These are phyloP conservation scores for Kudoa iwatai DNA, from an alignment of 30 jellyfish, hydroid and myxozoan species.

Conservation along the genomic window DNA sequence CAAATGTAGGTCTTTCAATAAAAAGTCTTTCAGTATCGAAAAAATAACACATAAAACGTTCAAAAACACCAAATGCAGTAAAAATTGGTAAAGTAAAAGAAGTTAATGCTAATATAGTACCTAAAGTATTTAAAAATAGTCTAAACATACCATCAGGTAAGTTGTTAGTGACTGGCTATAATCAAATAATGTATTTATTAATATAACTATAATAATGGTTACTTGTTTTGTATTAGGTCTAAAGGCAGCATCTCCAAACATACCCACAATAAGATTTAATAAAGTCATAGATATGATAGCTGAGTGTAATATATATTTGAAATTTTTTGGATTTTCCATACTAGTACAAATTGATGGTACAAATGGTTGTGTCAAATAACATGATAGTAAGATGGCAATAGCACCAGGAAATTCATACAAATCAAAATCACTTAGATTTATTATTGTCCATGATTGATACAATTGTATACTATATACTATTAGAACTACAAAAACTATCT, in stretches of 20 bases:
- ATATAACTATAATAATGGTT: too few species aligned
- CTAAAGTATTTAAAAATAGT: slow-evolving; percentile 46
- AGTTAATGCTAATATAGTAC: slow-evolving; percentile 41
- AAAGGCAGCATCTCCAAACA: slow-evolving; percentile 32
- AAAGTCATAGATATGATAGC: slow-evolving; percentile 35
- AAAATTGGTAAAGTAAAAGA: slow-evolving; percentile 52
- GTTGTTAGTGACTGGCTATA: slow-evolving; percentile 31
- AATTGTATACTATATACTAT: slow-evolving; percentile 12
- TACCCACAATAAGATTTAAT: slow-evolving; percentile 13
- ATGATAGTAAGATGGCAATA: slow-evolving; percentile 24
- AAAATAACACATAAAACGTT: too few species aligned
- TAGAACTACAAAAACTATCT: slow-evolving; percentile 21
- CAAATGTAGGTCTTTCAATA: slow-evolving; percentile 16
- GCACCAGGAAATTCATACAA: slow-evolving; percentile 39
- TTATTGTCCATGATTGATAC: slow-evolving; percentile 19
- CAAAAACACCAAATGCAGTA: slow-evolving; percentile 49
- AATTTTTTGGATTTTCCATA: slow-evolving; percentile 47
- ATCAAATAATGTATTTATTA: too few species aligned
- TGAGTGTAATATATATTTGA: slow-evolving; percentile 18
- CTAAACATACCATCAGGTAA: slow-evolving; percentile 38
- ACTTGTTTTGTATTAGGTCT: slow-evolving; percentile 56
- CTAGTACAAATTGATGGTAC: slow-evolving; percentile 48
- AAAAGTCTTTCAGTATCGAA: slow-evolving; percentile 11
- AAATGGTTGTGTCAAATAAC: slow-evolving; percentile 56
- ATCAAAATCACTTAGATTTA: slow-evolving; percentile 14